Base-by-base conservation (phyloP, 2,888 invertebrate genomes). In the Entomobrya proxima region DNA sequence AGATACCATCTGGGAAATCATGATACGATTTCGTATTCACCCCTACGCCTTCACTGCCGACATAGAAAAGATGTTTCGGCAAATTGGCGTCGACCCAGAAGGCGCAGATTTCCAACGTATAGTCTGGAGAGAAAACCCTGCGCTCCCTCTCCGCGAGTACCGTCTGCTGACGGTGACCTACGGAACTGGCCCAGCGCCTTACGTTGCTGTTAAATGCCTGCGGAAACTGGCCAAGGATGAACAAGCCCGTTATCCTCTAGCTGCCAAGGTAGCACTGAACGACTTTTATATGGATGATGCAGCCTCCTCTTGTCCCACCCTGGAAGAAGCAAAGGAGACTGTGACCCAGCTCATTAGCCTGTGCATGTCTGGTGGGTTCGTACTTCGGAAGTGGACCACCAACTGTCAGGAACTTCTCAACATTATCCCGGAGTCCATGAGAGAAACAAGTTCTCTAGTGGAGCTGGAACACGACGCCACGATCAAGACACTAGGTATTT, bases 231-330 rank as follows among this genome's bases (percentile, higher is more conserved):
- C 64, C 4, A 18, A n/a, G 4, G 64, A 64, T 35, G 64, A 64
- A 64, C 5, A 6, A 18, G n/a, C 5, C 11, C 69, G 81, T 35
- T 69, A 69, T 40, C 84, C 88, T 5, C 7, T 47, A 27, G 89
- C 87, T 6, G 58, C 88, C 11, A 44, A 88, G 47, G 81, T 81
- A 13, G n/a, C 50, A 24, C 86, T 88, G 9, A 40, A 67, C 9
- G 89, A 91, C 75, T 90, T 91, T 78, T 92, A 92, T 50, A 89
- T 92, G 9, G 91, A 91, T 76, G 91, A 91, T 83, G 77, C 90
- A 1, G 52, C 91, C 24, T 61, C 88, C 11, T 90, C 90, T 13
- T 84, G 80, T 0, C 35, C 80, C 27, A 84, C 88, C 9, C 11
- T 88, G 0, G 86, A 86, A 9, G 50, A 89, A 69, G 89, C 90